Conservation (phyloP, 2,888 invertebrate species). For the Nomada hirtipes region DNA sequence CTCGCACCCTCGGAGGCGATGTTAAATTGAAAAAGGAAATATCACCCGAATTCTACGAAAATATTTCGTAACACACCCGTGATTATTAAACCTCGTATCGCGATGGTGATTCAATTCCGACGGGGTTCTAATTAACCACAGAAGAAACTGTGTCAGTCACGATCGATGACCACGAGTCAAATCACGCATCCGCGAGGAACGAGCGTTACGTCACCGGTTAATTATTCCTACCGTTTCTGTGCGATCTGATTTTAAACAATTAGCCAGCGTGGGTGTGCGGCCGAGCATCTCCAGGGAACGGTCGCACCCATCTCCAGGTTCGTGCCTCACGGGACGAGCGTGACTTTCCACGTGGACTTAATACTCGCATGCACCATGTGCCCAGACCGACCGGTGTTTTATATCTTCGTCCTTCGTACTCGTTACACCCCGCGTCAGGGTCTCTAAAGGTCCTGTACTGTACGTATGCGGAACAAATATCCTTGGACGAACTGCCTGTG, state of each 20-base stretch:
- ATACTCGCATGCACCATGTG: constrained; percentile 72
- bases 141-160: constrained; percentile 50
- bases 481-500: constrained; percentile 80
- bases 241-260: constrained; percentile 81
- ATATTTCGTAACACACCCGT: too few relatives aligned
- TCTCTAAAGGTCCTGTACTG: constrained; percentile 72
- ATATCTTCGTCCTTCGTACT: constrained; percentile 70
- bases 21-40: not conserved
- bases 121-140: constrained; percentile 41
- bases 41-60: too few relatives aligned
- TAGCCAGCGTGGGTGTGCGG: constrained; percentile 74
- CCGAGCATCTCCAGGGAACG: constrained; percentile 72
- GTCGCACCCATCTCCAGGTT: constrained; percentile 76
- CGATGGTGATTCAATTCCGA: not conserved
- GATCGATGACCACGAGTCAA: constrained; percentile 63
- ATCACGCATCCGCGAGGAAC: constrained; percentile 53
- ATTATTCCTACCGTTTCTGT: constrained; percentile 57
- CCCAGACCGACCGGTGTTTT: constrained; percentile 62
- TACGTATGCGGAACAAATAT: constrained; percentile 76
- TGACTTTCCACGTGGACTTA: constrained; percentile 72
- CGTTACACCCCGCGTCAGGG: constrained; percentile 68
- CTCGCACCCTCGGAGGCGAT: constrained; percentile 43
- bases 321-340: constrained; percentile 73
- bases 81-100: too few relatives aligned
- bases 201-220: constrained; percentile 63